These are phyloP conservation scores for Mesaphorura yosii DNA, from an alignment of 1,140 invertebrate species.

Conservation along the genomic window DNA sequence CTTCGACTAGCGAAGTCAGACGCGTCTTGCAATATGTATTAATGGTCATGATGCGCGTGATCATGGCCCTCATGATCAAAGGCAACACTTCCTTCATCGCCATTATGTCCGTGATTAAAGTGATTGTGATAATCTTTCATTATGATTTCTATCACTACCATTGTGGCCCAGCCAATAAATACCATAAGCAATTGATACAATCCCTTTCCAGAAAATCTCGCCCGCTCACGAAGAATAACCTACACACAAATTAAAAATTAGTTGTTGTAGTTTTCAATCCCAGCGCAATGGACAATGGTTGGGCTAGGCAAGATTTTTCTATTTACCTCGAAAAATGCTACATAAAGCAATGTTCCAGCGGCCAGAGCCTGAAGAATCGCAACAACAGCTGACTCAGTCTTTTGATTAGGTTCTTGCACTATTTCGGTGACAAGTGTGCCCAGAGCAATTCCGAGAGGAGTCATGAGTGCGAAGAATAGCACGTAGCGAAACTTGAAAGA, in stretches of 20 bases:
- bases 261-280: not conserved
- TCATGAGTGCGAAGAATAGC: constrained; percentile 30
- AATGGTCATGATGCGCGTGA: not conserved
- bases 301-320: not conserved
- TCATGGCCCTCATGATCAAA: not conserved
- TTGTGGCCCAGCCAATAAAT: constrained; percentile 27
- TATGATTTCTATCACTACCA: constrained; percentile 27
- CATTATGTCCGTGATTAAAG: not conserved
- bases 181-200: constrained; percentile 27
- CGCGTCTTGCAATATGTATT: no score
- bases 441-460: constrained; percentile 27
- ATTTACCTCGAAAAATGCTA: constrained; percentile 31
- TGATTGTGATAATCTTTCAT: constrained; percentile 7
- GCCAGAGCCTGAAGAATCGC: constrained; percentile 30
- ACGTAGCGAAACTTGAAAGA: constrained; percentile 31
- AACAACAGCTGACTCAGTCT: constrained; percentile 24
- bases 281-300: not conserved
- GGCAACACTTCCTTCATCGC: not conserved
- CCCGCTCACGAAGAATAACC: constrained; percentile 29
- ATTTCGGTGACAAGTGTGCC: constrained; percentile 29
- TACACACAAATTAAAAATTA: not conserved
- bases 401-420: constrained; percentile 8
- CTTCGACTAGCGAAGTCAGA: no score
- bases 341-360: constrained; percentile 29
- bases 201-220: constrained; percentile 29